phyloP scores from a whole-genome alignment of 2,113 vertebrate species.

The Stegostoma tigrinum region DNA sequence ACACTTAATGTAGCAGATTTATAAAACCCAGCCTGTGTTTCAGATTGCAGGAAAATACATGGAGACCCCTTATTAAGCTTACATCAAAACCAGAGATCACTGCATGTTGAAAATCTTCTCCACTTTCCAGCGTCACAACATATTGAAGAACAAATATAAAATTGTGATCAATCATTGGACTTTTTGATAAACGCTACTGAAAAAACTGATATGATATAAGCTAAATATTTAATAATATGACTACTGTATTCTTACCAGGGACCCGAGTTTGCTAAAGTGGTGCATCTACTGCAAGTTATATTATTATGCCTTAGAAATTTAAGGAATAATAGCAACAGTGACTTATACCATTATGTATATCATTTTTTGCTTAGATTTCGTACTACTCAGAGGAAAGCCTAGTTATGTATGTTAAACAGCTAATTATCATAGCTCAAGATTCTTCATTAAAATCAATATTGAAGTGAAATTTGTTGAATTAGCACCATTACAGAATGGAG shows the following conservation, averaged over 20 bases:
- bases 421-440: not conserved
- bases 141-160: not conserved
- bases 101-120: not conserved
- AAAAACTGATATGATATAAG: not conserved
- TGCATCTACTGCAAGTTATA: not conserved
- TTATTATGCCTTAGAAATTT: not conserved
- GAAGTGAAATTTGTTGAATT: not conserved
- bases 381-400: not conserved
- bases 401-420: slow-evolving; percentile 1
- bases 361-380: not conserved
- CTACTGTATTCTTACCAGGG: not conserved
- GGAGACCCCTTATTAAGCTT: not conserved
- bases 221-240: not conserved
- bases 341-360: not conserved
- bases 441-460: slow-evolving; percentile 11
- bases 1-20: not conserved
- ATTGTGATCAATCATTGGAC: not conserved
- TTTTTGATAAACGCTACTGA: not conserved
- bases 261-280: not conserved
- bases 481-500: not conserved
- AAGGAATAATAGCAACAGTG: not conserved
- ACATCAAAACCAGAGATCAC: not conserved
- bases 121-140: not conserved
- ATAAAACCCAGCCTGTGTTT: not conserved
- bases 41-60: not conserved